Evolutionary conservation across 2,888 invertebrate species (phyloP), one percentile per base, ranked within the genome.

Genomic region (Petrolisthes manimaculis): DNA sequence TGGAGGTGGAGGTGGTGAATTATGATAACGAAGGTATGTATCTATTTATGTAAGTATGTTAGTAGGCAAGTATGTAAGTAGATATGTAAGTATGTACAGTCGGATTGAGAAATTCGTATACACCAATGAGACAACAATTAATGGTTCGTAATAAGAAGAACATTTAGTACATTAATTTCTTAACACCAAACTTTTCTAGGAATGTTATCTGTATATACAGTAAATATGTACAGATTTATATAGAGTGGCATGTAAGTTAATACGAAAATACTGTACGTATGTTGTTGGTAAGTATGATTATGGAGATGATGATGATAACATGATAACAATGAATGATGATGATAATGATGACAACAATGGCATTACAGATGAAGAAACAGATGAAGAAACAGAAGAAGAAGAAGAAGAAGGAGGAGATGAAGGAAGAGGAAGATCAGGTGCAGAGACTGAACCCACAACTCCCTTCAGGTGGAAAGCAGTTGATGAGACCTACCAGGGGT

Each of bases 401-500:
- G 74, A 83, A 18, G 55, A 24, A 56, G 55, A 6, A 4, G 37
- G 3, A 12, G 51, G 12, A 5, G 81, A 3, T 18, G 24, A 67
- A 67, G 81, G 51, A 5, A 37, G 9, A 69, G 69, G 21, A 18
- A 69, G 18, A 69, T 0, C 69, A 69, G 21, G 74, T 18, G 21
- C 18, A 74, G 74, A 74, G 21, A 74, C 37, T 1, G 74, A 24
- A 37, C 37, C 37, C 37, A 37, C 37, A 37, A 37, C 12, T 14
- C 84, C 77, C 2, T 12, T 24, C 6, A 61, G 61, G 67, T 67
- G 82, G 77, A 74, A 56, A 67, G 56, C 77, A 0, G 53, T 86
- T 5, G n/a, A 24, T 12, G 77, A 82, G 37, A 86, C 86, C 6
- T 86, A 86, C 82, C 75, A 80, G 21, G 86, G 86, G 18, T 86